These are phyloP conservation scores for Stenopsyche tienmushanensis DNA, from an alignment of 1,140 invertebrate genomes.

Conservation along the genomic window DNA sequence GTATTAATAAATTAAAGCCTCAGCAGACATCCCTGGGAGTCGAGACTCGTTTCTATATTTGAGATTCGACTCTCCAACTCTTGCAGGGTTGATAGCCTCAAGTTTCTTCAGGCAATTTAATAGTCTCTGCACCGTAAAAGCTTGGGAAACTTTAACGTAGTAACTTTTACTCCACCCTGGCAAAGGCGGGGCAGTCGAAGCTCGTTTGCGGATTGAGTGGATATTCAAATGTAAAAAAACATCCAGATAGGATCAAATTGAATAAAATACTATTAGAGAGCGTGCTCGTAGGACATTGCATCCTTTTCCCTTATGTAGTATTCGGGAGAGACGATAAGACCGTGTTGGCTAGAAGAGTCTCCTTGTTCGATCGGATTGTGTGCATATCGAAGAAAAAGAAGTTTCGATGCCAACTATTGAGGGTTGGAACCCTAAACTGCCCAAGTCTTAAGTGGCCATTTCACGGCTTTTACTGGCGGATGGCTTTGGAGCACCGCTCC, in stretches of 20 bases:
- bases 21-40: neutral
- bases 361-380: neutral
- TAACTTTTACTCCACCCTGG: conserved; percentile 5
- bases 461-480: conserved; percentile 26
- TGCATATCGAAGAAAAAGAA: neutral
- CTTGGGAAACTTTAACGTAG: conserved; percentile 27
- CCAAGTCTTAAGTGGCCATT: conserved; percentile 39
- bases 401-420: neutral
- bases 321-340: neutral
- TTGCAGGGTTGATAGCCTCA: conserved; percentile 15
- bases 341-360: too few species aligned
- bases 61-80: conserved; percentile 10
- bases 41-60: conserved; percentile 14
- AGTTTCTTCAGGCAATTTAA: conserved; percentile 23
- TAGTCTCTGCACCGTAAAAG: conserved; percentile 21
- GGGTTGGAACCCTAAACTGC: conserved; percentile 21
- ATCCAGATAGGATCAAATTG: neutral
- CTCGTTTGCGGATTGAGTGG: conserved; percentile 27
- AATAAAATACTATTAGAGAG: neutral
- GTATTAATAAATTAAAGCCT: conserved; percentile 30
- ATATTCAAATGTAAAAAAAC: conserved; percentile 33
- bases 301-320: too few species aligned
- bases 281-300: too few species aligned
- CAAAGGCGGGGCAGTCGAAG: conserved; percentile 6
- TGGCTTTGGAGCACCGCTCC: conserved; percentile 19